phyloP scores from a whole-genome alignment of 1,140 invertebrate species.

The Calliopsis andreniformis region DNA sequence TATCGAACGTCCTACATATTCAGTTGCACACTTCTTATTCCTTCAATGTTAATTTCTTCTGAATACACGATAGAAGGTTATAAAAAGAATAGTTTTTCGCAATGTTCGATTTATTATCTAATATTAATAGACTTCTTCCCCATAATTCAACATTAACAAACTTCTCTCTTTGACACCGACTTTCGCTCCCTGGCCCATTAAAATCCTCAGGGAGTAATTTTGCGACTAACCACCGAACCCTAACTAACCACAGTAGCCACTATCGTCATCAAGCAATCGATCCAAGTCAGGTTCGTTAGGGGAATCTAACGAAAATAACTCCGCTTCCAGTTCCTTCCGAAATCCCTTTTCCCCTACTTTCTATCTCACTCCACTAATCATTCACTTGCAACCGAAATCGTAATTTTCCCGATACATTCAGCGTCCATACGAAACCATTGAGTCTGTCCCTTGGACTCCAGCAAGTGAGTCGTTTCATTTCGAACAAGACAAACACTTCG shows the following conservation, averaged over 20 bases:
- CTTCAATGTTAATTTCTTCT: too few species aligned
- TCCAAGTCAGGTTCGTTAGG: conserved; percentile 54
- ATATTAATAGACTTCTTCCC: too few species aligned
- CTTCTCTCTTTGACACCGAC: conserved; percentile 18
- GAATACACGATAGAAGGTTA: too few species aligned
- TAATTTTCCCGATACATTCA: not conserved
- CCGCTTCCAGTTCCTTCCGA: too few species aligned
- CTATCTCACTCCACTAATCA: too few species aligned
- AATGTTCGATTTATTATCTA: too few species aligned
- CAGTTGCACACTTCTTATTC: too few species aligned
- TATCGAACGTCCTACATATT: too few species aligned
- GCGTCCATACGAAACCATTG: not conserved
- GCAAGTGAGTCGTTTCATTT: not conserved
- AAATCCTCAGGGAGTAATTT: conserved; percentile 66
- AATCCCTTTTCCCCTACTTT: too few species aligned
- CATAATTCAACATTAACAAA: conserved; percentile 58
- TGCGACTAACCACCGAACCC: conserved; percentile 56
- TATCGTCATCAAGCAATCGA: conserved; percentile 52
- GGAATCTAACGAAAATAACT: conserved; percentile 44
- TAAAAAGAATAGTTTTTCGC: too few species aligned
- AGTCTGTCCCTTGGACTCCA: not conserved
- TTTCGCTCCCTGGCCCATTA: conserved; percentile 36
- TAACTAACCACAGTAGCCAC: conserved; percentile 52
- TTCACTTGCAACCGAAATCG: not conserved
- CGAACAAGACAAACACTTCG: conserved; percentile 1